These are phyloP conservation scores for Podilymbus podiceps DNA, from an alignment of 2,113 vertebrate genomes.

Conservation along the genomic window DNA sequence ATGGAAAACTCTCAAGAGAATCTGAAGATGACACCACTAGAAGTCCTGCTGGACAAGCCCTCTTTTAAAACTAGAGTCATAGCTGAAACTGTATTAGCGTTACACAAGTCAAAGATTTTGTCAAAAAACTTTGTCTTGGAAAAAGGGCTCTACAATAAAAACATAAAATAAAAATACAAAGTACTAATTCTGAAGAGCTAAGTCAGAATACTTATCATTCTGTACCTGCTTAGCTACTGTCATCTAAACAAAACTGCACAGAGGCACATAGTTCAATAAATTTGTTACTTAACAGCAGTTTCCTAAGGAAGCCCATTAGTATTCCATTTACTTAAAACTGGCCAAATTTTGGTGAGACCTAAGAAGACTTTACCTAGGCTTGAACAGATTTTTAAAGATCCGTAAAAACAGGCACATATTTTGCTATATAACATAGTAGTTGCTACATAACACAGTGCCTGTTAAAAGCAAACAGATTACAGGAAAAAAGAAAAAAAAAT, in stretches of 20 bases:
- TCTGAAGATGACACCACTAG: not conserved
- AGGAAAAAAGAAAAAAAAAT: not conserved
- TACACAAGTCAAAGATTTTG: not conserved
- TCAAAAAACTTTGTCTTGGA: not conserved
- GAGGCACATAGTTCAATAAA: not conserved
- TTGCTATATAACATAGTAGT: not conserved
- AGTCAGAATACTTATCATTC: not conserved
- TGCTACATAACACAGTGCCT: not conserved
- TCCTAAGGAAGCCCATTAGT: not conserved
- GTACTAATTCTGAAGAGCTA: not conserved
- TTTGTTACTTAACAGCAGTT: not conserved
- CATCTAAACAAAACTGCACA: not conserved
- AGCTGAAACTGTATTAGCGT: not conserved
- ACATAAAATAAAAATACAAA: not conserved
- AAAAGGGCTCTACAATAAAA: not conserved
- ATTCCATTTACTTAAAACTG: not conserved
- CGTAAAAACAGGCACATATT: not conserved
- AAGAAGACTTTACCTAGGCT: not conserved
- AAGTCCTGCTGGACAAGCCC: not conserved
- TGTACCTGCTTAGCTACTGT: not conserved
- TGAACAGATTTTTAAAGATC: not conserved
- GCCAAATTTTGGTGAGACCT: not conserved
- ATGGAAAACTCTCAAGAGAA: not conserved
- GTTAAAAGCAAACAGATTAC: not conserved
- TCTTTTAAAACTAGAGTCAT: not conserved